Percentiles rank a stretch among this genome's conserved stretches.
These are phyloP conservation scores for Trichogramma dendrolimi DNA, from an alignment of 2,888 invertebrate genomes.

Conservation along the genomic window DNA sequence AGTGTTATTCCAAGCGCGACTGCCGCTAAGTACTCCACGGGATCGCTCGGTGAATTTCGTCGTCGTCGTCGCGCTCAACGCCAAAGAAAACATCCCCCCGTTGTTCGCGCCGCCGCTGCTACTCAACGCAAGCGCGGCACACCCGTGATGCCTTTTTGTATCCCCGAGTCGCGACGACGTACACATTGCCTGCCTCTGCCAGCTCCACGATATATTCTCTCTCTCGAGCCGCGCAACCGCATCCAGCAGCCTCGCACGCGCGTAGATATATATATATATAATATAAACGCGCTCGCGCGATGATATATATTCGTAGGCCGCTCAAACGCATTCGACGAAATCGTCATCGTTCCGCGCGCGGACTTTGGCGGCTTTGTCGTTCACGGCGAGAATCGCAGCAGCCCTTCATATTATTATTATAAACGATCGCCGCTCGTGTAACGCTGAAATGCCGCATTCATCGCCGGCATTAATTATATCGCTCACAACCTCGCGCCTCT, in stretches of 20 bases:
- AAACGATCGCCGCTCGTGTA: too few species aligned
- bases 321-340: conserved; percentile 16
- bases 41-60: conserved; percentile 39
- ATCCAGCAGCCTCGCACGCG: background rate
- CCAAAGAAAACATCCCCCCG: conserved; percentile 39
- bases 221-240: background rate
- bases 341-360: conserved; percentile 31
- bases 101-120: conserved; percentile 16
- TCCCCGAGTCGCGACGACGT: too few species aligned
- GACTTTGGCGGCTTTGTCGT: conserved; percentile 8
- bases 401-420: too few species aligned
- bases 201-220: background rate
- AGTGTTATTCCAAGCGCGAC: conserved; percentile 7
- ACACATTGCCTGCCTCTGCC: too few species aligned
- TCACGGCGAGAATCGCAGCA: too few species aligned
- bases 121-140: too few species aligned
- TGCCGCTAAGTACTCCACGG: conserved; percentile 11
- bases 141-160: too few species aligned
- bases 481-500: background rate
- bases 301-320: too few species aligned
- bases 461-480: background rate
- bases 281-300: too few species aligned
- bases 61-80: conserved; percentile 25
- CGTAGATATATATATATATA: background rate
- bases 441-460: too few species aligned